Conservation (phyloP, 1,140 invertebrate genomes). For the Drusus annulatus region DNA sequence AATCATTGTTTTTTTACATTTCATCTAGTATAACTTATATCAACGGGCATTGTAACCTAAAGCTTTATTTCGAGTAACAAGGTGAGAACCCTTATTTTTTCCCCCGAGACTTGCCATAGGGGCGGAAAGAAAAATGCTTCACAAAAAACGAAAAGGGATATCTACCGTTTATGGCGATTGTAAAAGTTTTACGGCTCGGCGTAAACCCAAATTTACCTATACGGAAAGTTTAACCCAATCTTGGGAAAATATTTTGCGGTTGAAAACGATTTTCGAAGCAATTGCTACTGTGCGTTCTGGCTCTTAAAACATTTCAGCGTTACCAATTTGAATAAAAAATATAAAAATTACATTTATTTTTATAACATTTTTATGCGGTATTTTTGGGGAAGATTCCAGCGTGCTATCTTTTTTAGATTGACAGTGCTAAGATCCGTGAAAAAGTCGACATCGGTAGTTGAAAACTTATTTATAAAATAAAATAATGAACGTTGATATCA, state of each 20-base stretch:
- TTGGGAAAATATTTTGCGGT: neutral
- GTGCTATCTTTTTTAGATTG: too few relatives aligned
- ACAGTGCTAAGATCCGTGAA: too few relatives aligned
- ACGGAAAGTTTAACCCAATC: constrained; percentile 19
- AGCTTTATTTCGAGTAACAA: constrained; percentile 28
- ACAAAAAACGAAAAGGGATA: constrained; percentile 12
- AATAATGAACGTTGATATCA: too few relatives aligned
- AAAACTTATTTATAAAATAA: too few relatives aligned
- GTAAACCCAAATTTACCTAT: constrained; percentile 24
- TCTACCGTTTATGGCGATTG: constrained; percentile 32
- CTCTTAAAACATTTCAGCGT: too few relatives aligned
- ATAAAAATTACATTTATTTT: too few relatives aligned
- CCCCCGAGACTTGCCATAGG: neutral
- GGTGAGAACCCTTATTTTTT: constrained; percentile 22
- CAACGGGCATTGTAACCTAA: neutral
- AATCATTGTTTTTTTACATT: too few relatives aligned
- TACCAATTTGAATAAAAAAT: too few relatives aligned
- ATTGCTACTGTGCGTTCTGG: neutral
- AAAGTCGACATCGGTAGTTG: too few relatives aligned
- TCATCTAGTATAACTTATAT: too few relatives aligned
- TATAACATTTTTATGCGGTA: too few relatives aligned
- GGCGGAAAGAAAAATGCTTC: neutral
- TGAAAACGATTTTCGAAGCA: neutral
- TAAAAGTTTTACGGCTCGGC: constrained; percentile 28
- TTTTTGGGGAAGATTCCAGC: too few relatives aligned